Percentiles rank a stretch among this genome's conserved stretches.
Conservation (phyloP, 2,797 vertebrate species). For the Coccyzus lansbergi region DNA sequence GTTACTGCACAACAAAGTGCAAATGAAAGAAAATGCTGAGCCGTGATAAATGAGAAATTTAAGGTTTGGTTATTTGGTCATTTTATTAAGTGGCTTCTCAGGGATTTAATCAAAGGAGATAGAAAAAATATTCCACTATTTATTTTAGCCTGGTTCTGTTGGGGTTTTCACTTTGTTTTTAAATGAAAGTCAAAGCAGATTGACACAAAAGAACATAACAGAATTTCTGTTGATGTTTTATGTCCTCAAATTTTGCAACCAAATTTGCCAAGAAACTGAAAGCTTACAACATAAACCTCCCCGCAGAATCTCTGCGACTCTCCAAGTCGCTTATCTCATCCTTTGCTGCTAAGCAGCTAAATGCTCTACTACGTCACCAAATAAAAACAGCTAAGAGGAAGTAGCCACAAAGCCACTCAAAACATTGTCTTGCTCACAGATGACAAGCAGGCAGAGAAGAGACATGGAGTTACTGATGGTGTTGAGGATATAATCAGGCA, state of each 20-base stretch:
- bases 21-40: neutral
- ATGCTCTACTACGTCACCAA: neutral
- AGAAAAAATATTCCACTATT: neutral
- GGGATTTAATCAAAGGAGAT: neutral
- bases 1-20: neutral
- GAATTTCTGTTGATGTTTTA: neutral
- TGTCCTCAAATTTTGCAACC: neutral
- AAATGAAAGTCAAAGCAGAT: neutral
- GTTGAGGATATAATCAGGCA: neutral
- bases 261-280: neutral
- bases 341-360: neutral
- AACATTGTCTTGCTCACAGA: neutral
- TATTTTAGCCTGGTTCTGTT: neutral
- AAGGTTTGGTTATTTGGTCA: neutral
- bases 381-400: neutral
- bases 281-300: neutral
- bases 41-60: neutral
- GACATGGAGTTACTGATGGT: neutral
- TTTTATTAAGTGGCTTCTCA: neutral
- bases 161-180: neutral
- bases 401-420: neutral
- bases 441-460: neutral
- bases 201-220: neutral
- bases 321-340: neutral
- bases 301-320: neutral